Base-by-base conservation (phyloP, 2,888 invertebrate species). In the Conistra vaccinii region DNA sequence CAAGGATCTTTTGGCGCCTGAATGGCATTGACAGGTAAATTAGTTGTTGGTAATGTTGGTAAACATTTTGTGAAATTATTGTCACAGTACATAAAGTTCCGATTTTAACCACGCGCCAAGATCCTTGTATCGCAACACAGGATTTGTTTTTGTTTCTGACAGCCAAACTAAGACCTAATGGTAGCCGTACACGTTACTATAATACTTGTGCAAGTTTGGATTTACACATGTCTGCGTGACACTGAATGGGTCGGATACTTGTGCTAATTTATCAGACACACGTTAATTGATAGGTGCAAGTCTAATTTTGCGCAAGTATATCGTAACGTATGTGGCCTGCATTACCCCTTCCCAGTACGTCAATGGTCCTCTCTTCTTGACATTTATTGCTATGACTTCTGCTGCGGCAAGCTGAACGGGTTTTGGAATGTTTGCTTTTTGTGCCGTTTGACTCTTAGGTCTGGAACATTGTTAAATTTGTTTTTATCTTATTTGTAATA, bases 391-490 rank as follows among this genome's bases (percentile, higher is more conserved):
- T 3, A 95, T 93, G 0, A 88, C 78, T 4, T 68, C 76, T 82
- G 90, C 89, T 7, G 94, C 94, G 14, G 93, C 93, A 1, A 48
- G 23, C 57, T 90, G 83, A 3, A 90, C 94, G 69, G 81, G 75
- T 1, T 81, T 86, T 92, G 92, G 95, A 93, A 97, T 94, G 71
- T 92, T 91, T 1, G 97, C 92, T 10, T 90, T 91, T 83, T 95
- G 96, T 0, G 97, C 97, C 81, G 96, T 96, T 75, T 93, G 89
- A 89, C 97, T 97, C 0, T 93, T 92, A 14, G 97, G 97, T 71
- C 97, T 96, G 69, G 68, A 90, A 92, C 9, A 63, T 20, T 61
- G 14, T 35, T 23, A 26, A 14, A 48, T 20, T 48, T 48, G 3
- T 53, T 9, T 23, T 51, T 51, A n/a, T n/a, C 0, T 10, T 51